phyloP scores from a whole-genome alignment of 2,888 invertebrate genomes.

The Galerucella nymphaeae region DNA sequence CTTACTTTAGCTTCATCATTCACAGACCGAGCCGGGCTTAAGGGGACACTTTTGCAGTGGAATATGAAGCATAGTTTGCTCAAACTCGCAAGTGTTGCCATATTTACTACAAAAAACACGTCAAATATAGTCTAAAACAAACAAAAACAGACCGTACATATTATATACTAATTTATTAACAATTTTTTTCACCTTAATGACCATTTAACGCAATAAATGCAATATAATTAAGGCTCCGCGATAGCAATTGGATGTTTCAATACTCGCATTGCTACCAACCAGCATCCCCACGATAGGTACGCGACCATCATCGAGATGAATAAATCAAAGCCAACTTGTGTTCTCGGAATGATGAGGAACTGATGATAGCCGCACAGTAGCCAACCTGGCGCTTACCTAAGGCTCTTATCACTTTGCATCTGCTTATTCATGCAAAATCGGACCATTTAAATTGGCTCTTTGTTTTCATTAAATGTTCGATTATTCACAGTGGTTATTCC shows the following conservation, averaged over 20 bases:
- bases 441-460: constrained; percentile 60
- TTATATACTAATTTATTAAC: too few relatives aligned
- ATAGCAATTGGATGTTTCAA: constrained; percentile 16
- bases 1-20: too few relatives aligned
- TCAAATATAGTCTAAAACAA: too few relatives aligned
- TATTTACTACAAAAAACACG: too few relatives aligned
- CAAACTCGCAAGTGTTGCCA: too few relatives aligned
- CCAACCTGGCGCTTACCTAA: constrained; percentile 54
- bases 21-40: too few relatives aligned
- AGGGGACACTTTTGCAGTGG: too few relatives aligned
- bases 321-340: constrained; percentile 56
- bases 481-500: constrained; percentile 30
- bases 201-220: not conserved
- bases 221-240: not conserved
- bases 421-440: constrained; percentile 58
- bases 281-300: not conserved
- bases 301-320: constrained; percentile 58
- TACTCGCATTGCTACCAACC: constrained; percentile 17
- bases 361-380: constrained; percentile 55
- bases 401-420: constrained; percentile 52
- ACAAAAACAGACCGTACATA: too few relatives aligned
- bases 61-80: too few relatives aligned
- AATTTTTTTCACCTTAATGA: not conserved
- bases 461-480: constrained; percentile 57
- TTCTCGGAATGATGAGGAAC: constrained; percentile 58